phyloP scores from a whole-genome alignment of 2,888 invertebrate species.

The Thera britannica region DNA sequence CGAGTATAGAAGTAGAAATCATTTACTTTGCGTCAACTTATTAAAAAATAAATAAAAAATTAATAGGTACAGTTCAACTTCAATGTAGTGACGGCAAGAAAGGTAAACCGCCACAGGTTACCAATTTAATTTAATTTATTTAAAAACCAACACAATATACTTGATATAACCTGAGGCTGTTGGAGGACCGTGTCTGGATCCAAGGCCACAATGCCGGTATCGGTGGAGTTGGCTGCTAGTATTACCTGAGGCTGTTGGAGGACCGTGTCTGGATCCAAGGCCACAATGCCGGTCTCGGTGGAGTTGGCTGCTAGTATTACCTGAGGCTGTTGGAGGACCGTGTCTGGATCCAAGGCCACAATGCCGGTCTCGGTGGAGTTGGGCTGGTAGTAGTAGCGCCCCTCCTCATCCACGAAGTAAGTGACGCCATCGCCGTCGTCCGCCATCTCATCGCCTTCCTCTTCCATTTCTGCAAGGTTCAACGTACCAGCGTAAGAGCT shows the following conservation, averaged over 20 bases:
- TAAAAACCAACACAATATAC: too few relatives aligned
- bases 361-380: slow-evolving; percentile 85
- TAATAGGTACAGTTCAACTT: too few relatives aligned
- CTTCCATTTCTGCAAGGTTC: slow-evolving; percentile 27
- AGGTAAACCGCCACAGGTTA: too few relatives aligned
- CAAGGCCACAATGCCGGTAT: slow-evolving; percentile 86
- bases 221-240: slow-evolving; percentile 88
- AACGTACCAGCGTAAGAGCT: too few relatives aligned
- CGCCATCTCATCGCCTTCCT: slow-evolving; percentile 56
- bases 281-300: slow-evolving; percentile 86
- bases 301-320: slow-evolving; percentile 90
- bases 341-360: slow-evolving; percentile 84
- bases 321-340: too few relatives aligned
- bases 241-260: slow-evolving; percentile 75
- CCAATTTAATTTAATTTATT: too few relatives aligned
- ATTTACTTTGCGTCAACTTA: too few relatives aligned
- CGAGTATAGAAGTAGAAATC: too few relatives aligned
- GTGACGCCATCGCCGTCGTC: slow-evolving; percentile 83
- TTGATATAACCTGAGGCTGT: slow-evolving; percentile 81
- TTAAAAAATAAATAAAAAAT: too few relatives aligned
- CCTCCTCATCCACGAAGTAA: slow-evolving; percentile 92
- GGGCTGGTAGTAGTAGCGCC: slow-evolving; percentile 93
- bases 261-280: slow-evolving; percentile 76
- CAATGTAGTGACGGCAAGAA: too few relatives aligned
- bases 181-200: slow-evolving; percentile 60